These are phyloP conservation scores for Salticus scenicus DNA, from an alignment of 2,888 invertebrate species.

Conservation along the genomic window DNA sequence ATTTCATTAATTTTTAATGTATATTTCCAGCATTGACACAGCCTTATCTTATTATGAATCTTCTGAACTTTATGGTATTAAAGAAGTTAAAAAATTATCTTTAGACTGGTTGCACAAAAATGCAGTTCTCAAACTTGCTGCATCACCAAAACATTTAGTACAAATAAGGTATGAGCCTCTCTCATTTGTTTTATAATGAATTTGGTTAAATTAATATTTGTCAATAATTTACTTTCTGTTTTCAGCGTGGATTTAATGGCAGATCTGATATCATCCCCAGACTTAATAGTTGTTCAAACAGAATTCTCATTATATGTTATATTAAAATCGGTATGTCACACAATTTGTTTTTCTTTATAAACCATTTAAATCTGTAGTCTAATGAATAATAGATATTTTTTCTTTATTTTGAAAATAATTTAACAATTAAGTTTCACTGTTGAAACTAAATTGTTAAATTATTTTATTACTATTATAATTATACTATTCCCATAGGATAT, in stretches of 20 bases:
- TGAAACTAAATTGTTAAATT: too few relatives aligned
- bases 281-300: slow-evolving; percentile 85
- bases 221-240: slow-evolving; percentile 35
- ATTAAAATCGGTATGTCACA: slow-evolving; percentile 79
- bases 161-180: slow-evolving; percentile 78
- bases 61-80: slow-evolving; percentile 82
- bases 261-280: slow-evolving; percentile 80
- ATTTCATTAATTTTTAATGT: too few relatives aligned
- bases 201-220: too few relatives aligned
- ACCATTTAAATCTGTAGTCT: too few relatives aligned
- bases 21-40: slow-evolving; percentile 79
- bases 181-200: neutral
- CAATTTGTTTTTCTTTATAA: too few relatives aligned
- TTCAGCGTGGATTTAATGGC: slow-evolving; percentile 81
- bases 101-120: slow-evolving; percentile 84
- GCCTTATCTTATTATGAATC: slow-evolving; percentile 83
- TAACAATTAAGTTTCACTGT: too few relatives aligned
- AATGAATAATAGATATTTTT: too few relatives aligned
- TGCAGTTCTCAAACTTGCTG: slow-evolving; percentile 80
- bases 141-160: slow-evolving; percentile 79
- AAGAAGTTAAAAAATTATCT: slow-evolving; percentile 78
- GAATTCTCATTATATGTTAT: slow-evolving; percentile 85
- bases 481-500: too few relatives aligned
- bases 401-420: too few relatives aligned
- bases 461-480: too few relatives aligned